These are phyloP conservation scores for Prunella strophiata DNA, from an alignment of 2,797 vertebrate species.

Conservation along the genomic window DNA sequence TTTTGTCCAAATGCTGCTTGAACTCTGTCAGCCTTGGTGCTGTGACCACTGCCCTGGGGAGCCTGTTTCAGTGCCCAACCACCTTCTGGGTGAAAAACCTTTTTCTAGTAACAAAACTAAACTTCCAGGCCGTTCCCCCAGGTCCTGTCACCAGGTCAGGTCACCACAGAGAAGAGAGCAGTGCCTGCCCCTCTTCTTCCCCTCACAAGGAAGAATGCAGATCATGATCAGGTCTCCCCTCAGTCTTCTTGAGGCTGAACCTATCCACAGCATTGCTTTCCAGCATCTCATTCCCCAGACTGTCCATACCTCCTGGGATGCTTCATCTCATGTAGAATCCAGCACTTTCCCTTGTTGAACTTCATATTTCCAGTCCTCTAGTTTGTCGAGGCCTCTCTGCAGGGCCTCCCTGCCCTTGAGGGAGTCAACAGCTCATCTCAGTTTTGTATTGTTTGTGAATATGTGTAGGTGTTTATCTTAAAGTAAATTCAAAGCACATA, in stretches of 20 bases:
- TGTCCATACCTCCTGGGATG: no score
- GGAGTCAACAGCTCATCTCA: not conserved
- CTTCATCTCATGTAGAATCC: not conserved
- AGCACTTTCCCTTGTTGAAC: not conserved
- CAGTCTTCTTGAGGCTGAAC: not conserved
- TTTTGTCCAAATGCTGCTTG: not conserved
- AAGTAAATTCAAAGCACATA: not conserved
- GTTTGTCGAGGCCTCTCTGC: not conserved
- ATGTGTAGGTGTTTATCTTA: no score
- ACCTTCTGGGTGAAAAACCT: not conserved
- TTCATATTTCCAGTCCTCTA: not conserved
- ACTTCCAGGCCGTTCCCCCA: not conserved
- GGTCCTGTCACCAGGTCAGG: not conserved
- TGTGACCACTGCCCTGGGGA: no score
- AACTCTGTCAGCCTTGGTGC: rapidly evolving
- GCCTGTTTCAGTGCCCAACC: not conserved
- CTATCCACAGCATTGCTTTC: not conserved
- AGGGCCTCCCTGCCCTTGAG: no score
- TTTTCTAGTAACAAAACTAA: not conserved
- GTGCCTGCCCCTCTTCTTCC: not conserved
- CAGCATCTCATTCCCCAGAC: not conserved
- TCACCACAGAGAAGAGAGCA: no score
- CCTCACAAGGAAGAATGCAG: no score
- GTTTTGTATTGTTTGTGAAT: not conserved
- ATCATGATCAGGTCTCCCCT: not conserved